A percentile compares a stretch with the other conserved stretches of the same genome.
These are phyloP conservation scores for Phenacoccus solenopsis DNA, from an alignment of 1,140 invertebrate genomes.

Conservation along the genomic window DNA sequence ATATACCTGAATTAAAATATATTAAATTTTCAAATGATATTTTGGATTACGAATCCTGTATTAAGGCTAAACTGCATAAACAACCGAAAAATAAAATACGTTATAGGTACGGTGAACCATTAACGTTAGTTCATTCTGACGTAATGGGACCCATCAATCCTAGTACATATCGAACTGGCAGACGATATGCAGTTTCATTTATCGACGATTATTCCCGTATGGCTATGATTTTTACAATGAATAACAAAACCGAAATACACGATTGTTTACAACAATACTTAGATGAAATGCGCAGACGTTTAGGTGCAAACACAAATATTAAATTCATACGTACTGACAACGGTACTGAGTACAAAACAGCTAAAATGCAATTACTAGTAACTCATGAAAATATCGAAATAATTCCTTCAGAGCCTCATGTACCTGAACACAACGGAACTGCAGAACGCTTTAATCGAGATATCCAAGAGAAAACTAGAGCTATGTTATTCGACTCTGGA, in stretches of 20 bases:
- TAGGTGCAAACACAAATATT: constrained; percentile 20
- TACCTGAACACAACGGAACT: not conserved
- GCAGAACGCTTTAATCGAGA: not conserved
- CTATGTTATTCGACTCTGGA: not conserved
- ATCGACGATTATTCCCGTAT: constrained; percentile 20
- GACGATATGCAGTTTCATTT: constrained; percentile 17
- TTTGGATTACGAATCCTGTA: not conserved
- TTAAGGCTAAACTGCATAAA: not conserved
- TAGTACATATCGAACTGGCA: not conserved
- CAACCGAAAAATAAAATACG: not conserved
- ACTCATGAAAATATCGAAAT: not conserved
- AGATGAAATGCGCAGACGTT: constrained; percentile 13
- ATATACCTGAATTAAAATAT: not conserved
- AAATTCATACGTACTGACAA: constrained; percentile 11
- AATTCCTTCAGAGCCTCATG: not conserved
- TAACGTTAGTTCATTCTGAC: constrained; percentile 18
- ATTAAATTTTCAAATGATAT: not conserved
- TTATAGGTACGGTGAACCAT: not conserved
- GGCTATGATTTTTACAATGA: not conserved
- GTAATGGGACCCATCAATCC: constrained; percentile 14
- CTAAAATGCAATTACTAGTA: not conserved
- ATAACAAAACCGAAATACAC: constrained; percentile 16
- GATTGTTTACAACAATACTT: constrained; percentile 17
- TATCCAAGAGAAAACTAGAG: not conserved
- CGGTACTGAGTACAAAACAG: not conserved